Conservation (phyloP, 2,113 vertebrate species). For the Anarhynchus alexandrinus region DNA sequence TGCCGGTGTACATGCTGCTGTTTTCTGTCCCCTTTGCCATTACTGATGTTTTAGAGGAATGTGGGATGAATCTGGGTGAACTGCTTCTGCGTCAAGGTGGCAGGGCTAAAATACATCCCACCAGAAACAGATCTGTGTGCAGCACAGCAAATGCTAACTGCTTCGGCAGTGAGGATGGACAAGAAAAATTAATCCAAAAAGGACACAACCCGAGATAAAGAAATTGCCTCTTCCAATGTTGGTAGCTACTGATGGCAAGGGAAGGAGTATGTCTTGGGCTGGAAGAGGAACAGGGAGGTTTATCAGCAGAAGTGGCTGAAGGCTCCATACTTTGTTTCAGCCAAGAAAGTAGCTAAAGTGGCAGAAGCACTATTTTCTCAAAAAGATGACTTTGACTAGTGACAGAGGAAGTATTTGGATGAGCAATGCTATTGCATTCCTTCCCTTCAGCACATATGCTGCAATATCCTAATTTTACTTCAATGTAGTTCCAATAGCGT, state of each 20-base stretch:
- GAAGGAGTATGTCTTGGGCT: not conserved
- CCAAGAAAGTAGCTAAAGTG: not conserved
- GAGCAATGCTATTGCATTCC: not conserved
- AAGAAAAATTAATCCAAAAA: not conserved
- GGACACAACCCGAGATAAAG: not conserved
- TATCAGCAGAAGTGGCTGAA: not conserved
- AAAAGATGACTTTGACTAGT: not conserved
- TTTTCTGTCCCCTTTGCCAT: not conserved
- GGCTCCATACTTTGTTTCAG: not conserved
- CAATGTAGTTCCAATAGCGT: not conserved
- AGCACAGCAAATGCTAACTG: not conserved
- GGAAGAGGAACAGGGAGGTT: not conserved
- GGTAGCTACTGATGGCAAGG: not conserved
- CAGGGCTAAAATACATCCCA: not conserved
- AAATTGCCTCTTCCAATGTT: not conserved
- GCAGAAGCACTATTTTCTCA: not conserved
- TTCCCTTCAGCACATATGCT: not conserved
- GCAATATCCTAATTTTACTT: not conserved
- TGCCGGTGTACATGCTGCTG: not conserved
- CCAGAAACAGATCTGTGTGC: not conserved
- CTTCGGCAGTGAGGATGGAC: not conserved
- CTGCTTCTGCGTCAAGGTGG: accelerated
- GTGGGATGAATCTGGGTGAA: not conserved
- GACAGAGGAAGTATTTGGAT: not conserved
- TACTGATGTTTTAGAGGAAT: not conserved